Base-by-base conservation (phyloP, 2,113 vertebrate species). In the Malurus elegans region DNA sequence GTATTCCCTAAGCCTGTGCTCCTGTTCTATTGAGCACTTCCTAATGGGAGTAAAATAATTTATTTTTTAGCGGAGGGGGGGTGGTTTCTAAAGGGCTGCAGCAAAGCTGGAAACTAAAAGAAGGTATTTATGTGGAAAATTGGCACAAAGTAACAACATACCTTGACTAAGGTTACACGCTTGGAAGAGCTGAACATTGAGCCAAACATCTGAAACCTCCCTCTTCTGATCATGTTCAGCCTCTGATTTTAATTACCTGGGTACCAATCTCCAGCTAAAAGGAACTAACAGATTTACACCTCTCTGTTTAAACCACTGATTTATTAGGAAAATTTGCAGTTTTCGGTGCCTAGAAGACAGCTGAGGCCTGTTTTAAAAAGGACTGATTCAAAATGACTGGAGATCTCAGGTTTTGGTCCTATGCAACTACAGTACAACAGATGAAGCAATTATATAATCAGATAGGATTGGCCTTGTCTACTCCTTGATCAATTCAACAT, bases 51-150 rank as follows among this genome's bases (percentile, higher is more conserved):
- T 51, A 51, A 83, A 82, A 58, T 9, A 10, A 4, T 20, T 12
- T 20, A n/a, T 36, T 4, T 32, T 1, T 8, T 10, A 9, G 7
- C 0, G 38, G 38, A 10, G 28, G 8, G 7, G 0, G 4, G 25
- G 9, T 32, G 19, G 10, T 47, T 69, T 58, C 12, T 7, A 32
- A 29, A 25, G 29, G 2, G 9, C 60, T 73, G 28, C 6, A 51
- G 31, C n/a, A 54, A 79, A 26, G 48, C 1, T 26, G 6, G 44
- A 80, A 91, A 53, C 2, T 54, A n/a, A 44, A 48, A 72, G 24
- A 72, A 67, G 4, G 65, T 3, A 20, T 74, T 47, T 48, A 38
- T 7, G 36, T 50, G 8, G 54, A 78, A 66, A 70, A 76, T 8
- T 34, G 2, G 10, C 54, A 70, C 28, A 73, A 64, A 86, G 12